phyloP scores from a whole-genome alignment of 2,113 vertebrate genomes.

The Datnioides undecimradiatus region DNA sequence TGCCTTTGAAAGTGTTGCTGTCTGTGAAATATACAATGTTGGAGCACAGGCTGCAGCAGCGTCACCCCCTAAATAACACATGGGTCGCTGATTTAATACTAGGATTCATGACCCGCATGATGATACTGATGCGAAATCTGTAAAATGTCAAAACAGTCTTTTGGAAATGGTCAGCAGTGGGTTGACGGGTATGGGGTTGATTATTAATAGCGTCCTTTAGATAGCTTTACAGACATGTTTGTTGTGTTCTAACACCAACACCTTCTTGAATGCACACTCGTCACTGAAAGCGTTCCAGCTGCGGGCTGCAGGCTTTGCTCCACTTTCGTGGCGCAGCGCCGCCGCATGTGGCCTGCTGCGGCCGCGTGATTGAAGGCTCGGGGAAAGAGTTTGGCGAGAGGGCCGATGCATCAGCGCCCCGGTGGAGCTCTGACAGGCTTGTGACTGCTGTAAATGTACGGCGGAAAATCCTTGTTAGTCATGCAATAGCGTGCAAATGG shows the following conservation, averaged over 20 bases:
- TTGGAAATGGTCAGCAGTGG: too few species aligned
- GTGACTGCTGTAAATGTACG: constrained; percentile 3
- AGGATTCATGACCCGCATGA: neutral
- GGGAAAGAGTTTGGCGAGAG: constrained; percentile 21
- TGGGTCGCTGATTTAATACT: neutral
- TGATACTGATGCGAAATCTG: too few species aligned
- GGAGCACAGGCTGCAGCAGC: neutral
- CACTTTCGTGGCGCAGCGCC: neutral
- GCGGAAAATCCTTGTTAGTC: constrained; percentile 44
- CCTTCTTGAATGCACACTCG: neutral
- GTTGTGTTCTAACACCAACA: neutral
- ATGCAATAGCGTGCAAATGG: neutral
- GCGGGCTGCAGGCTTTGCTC: constrained; percentile 20
- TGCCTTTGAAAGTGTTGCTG: neutral
- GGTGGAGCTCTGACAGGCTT: constrained; percentile 28
- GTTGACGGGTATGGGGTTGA: too few species aligned
- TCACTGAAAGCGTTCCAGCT: constrained; percentile 6
- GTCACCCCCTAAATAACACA: neutral
- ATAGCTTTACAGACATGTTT: neutral
- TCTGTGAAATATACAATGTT: neutral
- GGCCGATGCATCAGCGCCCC: constrained; percentile 6
- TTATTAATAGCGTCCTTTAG: too few species aligned
- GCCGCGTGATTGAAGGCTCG: constrained; percentile 50
- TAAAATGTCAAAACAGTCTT: too few species aligned
- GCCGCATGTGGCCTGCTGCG: constrained; percentile 19